These are phyloP conservation scores for Clangula hyemalis DNA, from an alignment of 2,797 vertebrate genomes.

Conservation along the genomic window DNA sequence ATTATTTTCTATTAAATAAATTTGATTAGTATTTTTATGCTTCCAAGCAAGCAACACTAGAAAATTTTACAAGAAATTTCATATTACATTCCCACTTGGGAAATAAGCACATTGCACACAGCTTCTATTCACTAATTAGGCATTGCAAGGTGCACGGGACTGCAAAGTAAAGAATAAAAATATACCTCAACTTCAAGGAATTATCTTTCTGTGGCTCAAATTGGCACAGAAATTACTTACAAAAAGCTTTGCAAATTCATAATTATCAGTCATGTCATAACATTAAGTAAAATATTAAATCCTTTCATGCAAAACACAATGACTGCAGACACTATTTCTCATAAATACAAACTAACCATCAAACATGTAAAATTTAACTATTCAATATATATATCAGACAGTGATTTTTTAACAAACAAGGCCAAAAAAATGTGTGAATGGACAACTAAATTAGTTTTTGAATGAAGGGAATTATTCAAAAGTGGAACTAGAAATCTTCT, in stretches of 20 bases:
- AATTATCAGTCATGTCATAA: not conserved
- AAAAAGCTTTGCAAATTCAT: not conserved
- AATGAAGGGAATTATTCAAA: not conserved
- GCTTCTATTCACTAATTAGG: not conserved
- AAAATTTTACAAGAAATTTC: not conserved
- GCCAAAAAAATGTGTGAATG: not conserved
- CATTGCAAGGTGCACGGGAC: not conserved
- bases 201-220: not conserved
- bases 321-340: not conserved
- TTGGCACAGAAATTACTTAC: not conserved
- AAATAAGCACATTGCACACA: not conserved
- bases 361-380: not conserved
- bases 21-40: not conserved
- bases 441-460: constrained; percentile 4
- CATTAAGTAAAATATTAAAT: not conserved
- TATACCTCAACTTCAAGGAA: not conserved
- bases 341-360: not conserved
- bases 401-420: not conserved
- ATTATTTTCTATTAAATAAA: not conserved
- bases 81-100: not conserved
- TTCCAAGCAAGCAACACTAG: not conserved
- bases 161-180: not conserved
- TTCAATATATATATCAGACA: not conserved
- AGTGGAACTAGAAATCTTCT: not conserved
- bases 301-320: not conserved